Percentiles rank a stretch among this genome's conserved stretches.
Evolutionary conservation across 1,140 invertebrate genomes (phyloP).

Genomic region (Andricus grossulariae): DNA sequence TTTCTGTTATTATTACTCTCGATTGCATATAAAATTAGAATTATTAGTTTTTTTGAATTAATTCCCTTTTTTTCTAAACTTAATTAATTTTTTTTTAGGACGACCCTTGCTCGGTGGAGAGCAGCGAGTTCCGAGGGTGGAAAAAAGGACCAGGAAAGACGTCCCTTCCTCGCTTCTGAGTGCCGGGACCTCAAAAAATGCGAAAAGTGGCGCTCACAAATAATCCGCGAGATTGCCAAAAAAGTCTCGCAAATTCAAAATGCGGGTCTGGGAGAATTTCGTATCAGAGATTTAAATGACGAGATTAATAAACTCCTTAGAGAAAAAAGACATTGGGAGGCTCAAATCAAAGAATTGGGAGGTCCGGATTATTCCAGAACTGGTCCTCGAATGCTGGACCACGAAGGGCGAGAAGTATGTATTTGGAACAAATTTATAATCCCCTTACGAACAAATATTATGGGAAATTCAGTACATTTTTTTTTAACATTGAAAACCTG

Average conservation of each 20-base stretch:
- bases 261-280: conserved; percentile 98
- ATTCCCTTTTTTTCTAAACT: conserved; percentile 20
- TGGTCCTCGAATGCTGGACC: conserved; percentile 95
- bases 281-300: conserved; percentile 98
- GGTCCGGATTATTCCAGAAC: conserved; percentile 95
- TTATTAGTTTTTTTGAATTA: not conserved
- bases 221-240: conserved; percentile 97
- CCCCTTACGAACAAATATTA: not conserved
- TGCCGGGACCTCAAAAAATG: conserved; percentile 92
- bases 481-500: too few species aligned
- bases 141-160: conserved; percentile 84
- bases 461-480: too few species aligned
- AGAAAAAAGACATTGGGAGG: conserved; percentile 98
- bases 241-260: conserved; percentile 99
- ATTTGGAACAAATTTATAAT: conserved; percentile 1
- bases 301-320: conserved; percentile 98
- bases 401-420: conserved; percentile 93
- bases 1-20: too few species aligned
- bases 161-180: conserved; percentile 95
- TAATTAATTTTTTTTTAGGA: conserved; percentile 79
- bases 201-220: conserved; percentile 97
- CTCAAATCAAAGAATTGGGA: conserved; percentile 95
- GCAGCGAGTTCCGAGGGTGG: conserved; percentile 91
- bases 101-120: conserved; percentile 95
- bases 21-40: too few species aligned